These are phyloP conservation scores for Pedicia rivosa DNA, from an alignment of 2,888 invertebrate species.

Conservation along the genomic window DNA sequence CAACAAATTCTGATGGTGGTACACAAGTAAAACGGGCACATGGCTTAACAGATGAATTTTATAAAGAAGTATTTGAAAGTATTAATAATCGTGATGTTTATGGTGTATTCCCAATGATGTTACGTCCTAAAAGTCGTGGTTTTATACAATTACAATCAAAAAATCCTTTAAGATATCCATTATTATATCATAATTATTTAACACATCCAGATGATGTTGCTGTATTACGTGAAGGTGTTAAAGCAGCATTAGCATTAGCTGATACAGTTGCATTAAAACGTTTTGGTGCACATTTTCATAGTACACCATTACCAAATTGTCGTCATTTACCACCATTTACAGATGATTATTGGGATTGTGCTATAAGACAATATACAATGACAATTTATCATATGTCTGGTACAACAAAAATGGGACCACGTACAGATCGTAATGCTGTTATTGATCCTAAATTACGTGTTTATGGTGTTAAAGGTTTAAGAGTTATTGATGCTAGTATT, in stretches of 20 bases:
- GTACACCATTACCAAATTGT: constrained; percentile 63
- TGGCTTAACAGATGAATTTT: constrained; percentile 65
- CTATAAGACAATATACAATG: constrained; percentile 68
- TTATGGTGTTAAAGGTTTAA: constrained; percentile 57
- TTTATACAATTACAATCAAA: constrained; percentile 52
- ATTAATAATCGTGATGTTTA: constrained; percentile 62
- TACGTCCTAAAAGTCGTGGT: constrained; percentile 77
- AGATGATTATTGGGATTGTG: constrained; percentile 79
- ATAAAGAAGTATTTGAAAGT: constrained; percentile 54
- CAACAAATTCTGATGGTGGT: constrained; percentile 73
- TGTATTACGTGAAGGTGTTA: constrained; percentile 71
- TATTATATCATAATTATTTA: constrained; percentile 83
- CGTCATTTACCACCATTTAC: constrained; percentile 60
- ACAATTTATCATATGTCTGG: constrained; percentile 78
- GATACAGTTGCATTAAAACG: constrained; percentile 62
- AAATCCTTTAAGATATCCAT: constrained; percentile 64
- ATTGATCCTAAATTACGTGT: constrained; percentile 63
- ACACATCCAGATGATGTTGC: constrained; percentile 73
- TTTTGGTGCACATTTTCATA: constrained; percentile 63
- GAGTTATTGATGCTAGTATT: constrained; percentile 76
- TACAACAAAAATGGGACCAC: constrained; percentile 71
- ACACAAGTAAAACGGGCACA: constrained; percentile 65
- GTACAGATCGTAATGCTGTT: constrained; percentile 60
- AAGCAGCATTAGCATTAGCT: constrained; percentile 65
- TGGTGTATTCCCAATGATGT: constrained; percentile 74